A percentile compares a stretch with the other conserved stretches of the same genome.
Conservation (phyloP, 2,797 vertebrate species). For the Danio kyathit region DNA sequence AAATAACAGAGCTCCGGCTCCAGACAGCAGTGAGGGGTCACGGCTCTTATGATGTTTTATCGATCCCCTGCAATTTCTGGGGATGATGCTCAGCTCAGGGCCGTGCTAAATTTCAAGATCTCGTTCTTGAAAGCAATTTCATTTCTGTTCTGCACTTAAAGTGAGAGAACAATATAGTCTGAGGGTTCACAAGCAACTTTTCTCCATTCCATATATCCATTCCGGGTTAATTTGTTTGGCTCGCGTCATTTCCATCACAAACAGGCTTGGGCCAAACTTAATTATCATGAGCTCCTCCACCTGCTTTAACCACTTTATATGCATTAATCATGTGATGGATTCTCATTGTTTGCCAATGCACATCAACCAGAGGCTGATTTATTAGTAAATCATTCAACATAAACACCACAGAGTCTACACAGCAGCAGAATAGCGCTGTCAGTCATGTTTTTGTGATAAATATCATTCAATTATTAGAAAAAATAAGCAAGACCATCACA, state of each 20-base stretch:
- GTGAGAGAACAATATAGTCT: neutral
- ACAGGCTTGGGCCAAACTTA: conserved; percentile 57
- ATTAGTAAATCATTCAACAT: neutral
- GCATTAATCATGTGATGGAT: conserved; percentile 53
- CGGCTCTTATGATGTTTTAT: conserved; percentile 56
- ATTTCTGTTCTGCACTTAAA: neutral
- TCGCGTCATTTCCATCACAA: conserved; percentile 65
- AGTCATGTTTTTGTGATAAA: neutral
- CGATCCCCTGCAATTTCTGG: conserved; percentile 44
- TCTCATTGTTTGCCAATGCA: conserved; percentile 41
- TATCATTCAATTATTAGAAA: neutral
- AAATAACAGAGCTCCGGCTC: neutral
- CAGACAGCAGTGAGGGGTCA: conserved; percentile 3
- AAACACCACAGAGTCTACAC: neutral
- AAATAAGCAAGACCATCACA: too few relatives aligned
- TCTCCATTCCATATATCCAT: neutral
- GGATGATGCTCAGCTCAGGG: conserved; percentile 14
- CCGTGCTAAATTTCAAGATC: conserved; percentile 37
- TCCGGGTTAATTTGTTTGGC: conserved; percentile 53
- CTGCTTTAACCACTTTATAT: conserved; percentile 64
- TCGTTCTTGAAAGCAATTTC: conserved; percentile 24
- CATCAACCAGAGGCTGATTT: neutral
- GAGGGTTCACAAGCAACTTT: neutral
- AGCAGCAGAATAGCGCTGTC: neutral
- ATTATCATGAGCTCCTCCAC: conserved; percentile 61